Base-by-base conservation (phyloP, 2,797 vertebrate genomes). In the Crypturellus tataupa region DNA sequence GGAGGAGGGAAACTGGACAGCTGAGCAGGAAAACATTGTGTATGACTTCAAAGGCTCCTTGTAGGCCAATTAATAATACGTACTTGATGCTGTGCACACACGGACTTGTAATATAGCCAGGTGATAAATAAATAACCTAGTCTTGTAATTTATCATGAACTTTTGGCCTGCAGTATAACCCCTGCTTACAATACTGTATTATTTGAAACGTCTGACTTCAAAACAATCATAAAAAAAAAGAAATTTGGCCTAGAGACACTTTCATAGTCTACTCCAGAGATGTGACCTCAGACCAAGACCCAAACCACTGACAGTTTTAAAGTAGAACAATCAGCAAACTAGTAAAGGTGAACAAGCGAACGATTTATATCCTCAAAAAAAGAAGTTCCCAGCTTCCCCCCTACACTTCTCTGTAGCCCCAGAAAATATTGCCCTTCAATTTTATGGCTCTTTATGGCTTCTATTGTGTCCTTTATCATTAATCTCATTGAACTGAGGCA, bases 341-440 rank as follows among this genome's bases (percentile, higher is more conserved):
- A 59, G 53, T 40, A 62, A 77, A 20, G 47, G 9, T 27, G 49
- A 51, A 39, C 18, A 70, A 39, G 42, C 19, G 84, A 89, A 78
- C 2, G 21, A 94, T 90, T 96, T 94, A 94, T 25, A 78, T 12
- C 63, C 37, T 51, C 24, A 44, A 65, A 94, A 91, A 91, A 77
- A 91, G 87, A 87, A 80, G 71, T 72, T 87, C n/a, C 40, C 83
- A 75, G 29, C 58, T 94, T 94, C 75, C 58, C 49, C 33, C n/a
- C 56, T 90, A 80, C 42, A 59, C 29, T 70, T 44, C 13, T 47
- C 21, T 20, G 33, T 40, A 80, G 53, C 44, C 10, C 49, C n/a
- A 80, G 35, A 51, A 93, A 94, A 85, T 2, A 60, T 0, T 4
- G 7, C 23, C 33, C 49, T 65, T 77, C 1, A 46, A 35, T 68